Conservation (phyloP, 2,888 invertebrate genomes). For the Zaprionus lineosus region DNA sequence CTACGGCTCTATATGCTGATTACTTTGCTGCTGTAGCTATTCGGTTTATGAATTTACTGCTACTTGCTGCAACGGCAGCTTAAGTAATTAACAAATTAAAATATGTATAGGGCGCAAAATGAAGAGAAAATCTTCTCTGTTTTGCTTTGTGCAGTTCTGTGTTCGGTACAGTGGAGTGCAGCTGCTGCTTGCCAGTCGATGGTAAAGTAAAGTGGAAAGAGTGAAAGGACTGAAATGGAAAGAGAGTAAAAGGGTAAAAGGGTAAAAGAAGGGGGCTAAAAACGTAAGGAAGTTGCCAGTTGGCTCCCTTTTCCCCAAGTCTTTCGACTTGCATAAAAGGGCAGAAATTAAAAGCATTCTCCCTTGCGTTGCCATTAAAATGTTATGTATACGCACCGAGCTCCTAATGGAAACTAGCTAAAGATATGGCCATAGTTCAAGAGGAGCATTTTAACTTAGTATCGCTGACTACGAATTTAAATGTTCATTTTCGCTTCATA, state of each 20-base stretch:
- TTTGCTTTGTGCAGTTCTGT: neutral
- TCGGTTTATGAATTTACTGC: slow-evolving; percentile 63
- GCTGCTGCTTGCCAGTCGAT: too few relatives aligned
- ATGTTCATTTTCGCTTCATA: neutral
- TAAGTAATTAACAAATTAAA: slow-evolving; percentile 78
- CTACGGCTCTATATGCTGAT: slow-evolving; percentile 60
- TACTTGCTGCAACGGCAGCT: slow-evolving; percentile 46
- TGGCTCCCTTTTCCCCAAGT: neutral
- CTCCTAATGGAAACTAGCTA: slow-evolving; percentile 24
- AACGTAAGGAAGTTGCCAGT: slow-evolving; percentile 5
- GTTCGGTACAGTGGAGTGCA: slow-evolving; percentile 19
- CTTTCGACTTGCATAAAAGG: slow-evolving; percentile 15
- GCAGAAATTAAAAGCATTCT: slow-evolving; percentile 33
- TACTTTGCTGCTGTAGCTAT: slow-evolving; percentile 59
- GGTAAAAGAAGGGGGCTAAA: neutral
- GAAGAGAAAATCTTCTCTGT: slow-evolving; percentile 26
- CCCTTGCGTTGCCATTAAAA: slow-evolving; percentile 35
- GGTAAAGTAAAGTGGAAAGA: too few relatives aligned
- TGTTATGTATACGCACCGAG: slow-evolving; percentile 34
- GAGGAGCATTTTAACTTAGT: slow-evolving; percentile 9
- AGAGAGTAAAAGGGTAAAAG: too few relatives aligned
- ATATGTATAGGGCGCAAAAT: slow-evolving; percentile 51
- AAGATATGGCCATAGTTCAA: slow-evolving; percentile 5
- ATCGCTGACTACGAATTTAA: slow-evolving; percentile 8
- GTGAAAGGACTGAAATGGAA: too few relatives aligned